phyloP scores from a whole-genome alignment of 2,113 vertebrate species.

The Scatophagus argus region DNA sequence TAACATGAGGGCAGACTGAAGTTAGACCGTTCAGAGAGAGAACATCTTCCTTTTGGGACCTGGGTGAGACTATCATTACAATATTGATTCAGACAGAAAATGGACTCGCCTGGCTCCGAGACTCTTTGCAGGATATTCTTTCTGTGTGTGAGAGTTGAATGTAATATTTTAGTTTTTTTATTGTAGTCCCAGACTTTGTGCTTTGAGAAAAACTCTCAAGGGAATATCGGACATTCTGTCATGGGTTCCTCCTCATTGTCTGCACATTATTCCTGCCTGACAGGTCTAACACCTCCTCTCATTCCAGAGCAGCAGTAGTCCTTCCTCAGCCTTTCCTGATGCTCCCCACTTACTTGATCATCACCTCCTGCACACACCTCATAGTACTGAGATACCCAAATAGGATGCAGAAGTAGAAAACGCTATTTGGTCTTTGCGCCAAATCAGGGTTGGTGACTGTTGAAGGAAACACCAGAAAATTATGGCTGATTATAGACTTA shows the following conservation, averaged over 20 bases:
- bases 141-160: neutral
- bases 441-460: too few species aligned
- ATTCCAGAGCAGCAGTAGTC: neutral
- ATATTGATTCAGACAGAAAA: constrained; percentile 45
- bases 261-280: neutral
- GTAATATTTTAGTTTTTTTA: neutral
- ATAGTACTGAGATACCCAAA: too few species aligned
- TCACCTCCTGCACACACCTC: constrained; percentile 17
- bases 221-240: neutral
- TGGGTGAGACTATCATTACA: constrained; percentile 37
- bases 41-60: neutral
- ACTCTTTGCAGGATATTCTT: constrained; percentile 24
- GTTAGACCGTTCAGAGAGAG: constrained; percentile 1
- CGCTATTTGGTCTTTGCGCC: too few species aligned
- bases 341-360: constrained; percentile 4
- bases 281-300: neutral
- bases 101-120: constrained; percentile 13
- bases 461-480: too few species aligned
- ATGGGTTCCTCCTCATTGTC: neutral
- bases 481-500: too few species aligned
- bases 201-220: neutral
- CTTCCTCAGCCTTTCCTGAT: neutral
- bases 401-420: too few species aligned
- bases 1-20: constrained; percentile 17
- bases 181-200: neutral